Percentiles rank a stretch among this genome's conserved stretches.
These are phyloP conservation scores for Balearica regulorum DNA, from an alignment of 2,797 vertebrate species.

Conservation along the genomic window DNA sequence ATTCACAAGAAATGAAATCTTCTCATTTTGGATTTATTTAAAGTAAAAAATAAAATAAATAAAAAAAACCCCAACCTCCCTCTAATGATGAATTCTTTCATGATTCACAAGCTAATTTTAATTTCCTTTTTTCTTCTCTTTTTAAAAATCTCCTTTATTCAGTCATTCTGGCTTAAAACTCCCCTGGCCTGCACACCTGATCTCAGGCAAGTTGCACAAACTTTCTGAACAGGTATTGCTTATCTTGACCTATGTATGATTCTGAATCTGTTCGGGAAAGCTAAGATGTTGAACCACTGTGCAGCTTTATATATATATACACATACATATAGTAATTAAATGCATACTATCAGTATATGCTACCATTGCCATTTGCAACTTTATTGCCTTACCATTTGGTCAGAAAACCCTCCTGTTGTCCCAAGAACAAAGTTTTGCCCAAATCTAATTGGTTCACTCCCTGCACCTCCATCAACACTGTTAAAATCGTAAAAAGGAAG, in stretches of 20 bases:
- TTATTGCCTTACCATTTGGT: slow-evolving; percentile 76
- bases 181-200: not conserved
- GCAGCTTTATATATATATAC: not conserved
- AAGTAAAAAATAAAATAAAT: not conserved
- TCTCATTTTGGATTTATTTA: not conserved
- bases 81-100: not conserved
- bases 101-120: not conserved
- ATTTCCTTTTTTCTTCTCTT: not conserved
- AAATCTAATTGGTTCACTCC: slow-evolving; percentile 77
- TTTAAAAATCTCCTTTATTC: not conserved
- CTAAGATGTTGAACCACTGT: not conserved
- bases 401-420: slow-evolving; percentile 78
- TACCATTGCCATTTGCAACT: not conserved
- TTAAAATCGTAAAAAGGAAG: not conserved
- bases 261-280: not conserved
- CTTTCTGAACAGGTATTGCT: not conserved
- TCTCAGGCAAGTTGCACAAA: not conserved
- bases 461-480: slow-evolving; percentile 78
- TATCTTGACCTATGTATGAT: not conserved
- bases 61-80: not conserved
- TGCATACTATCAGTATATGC: not conserved
- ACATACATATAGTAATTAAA: not conserved
- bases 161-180: not conserved
- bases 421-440: slow-evolving; percentile 86
- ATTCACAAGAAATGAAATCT: not conserved